These are phyloP conservation scores for Centruroides vittatus DNA, from an alignment of 1,140 invertebrate species.

Conservation along the genomic window DNA sequence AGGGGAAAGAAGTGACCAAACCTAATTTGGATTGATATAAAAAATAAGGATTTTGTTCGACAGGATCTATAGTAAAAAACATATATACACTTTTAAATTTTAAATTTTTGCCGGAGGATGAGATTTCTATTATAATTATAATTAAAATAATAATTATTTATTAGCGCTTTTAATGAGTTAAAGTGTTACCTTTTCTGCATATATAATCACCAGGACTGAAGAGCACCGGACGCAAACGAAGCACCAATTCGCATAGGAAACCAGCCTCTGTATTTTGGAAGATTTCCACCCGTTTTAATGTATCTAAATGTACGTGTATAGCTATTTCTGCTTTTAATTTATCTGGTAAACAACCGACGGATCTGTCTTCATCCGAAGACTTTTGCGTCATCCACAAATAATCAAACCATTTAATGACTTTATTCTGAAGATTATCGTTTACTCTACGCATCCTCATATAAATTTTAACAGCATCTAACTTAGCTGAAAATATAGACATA, in stretches of 20 bases:
- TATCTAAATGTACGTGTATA: slow-evolving; percentile 97
- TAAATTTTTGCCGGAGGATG: too few species aligned
- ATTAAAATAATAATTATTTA: too few species aligned
- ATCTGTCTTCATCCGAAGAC: slow-evolving; percentile 91
- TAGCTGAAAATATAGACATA: slow-evolving; percentile 52
- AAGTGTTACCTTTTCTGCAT: slow-evolving; percentile 78
- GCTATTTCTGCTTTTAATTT: slow-evolving; percentile 97
- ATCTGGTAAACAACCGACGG: slow-evolving; percentile 86
- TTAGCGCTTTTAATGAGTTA: too few species aligned
- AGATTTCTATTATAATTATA: too few species aligned
- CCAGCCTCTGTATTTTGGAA: slow-evolving; percentile 99
- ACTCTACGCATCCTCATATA: slow-evolving; percentile 94
- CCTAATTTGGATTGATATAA: background rate
- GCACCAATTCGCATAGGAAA: slow-evolving; percentile 91
- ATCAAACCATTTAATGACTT: slow-evolving; percentile 98
- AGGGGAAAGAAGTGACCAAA: slow-evolving; percentile 2
- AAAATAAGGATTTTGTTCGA: too few species aligned
- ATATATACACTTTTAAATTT: too few species aligned
- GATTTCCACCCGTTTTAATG: slow-evolving; percentile 92
- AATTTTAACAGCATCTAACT: slow-evolving; percentile 92
- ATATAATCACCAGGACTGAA: slow-evolving; percentile 98
- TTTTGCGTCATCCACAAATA: slow-evolving; percentile 97
- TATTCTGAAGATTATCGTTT: slow-evolving; percentile 84
- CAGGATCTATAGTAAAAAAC: too few species aligned
- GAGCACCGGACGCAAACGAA: slow-evolving; percentile 81